Evolutionary conservation across 2,888 invertebrate genomes (phyloP), one percentile per base, ranked within the genome.

Genomic region (Lysandra bellargus): DNA sequence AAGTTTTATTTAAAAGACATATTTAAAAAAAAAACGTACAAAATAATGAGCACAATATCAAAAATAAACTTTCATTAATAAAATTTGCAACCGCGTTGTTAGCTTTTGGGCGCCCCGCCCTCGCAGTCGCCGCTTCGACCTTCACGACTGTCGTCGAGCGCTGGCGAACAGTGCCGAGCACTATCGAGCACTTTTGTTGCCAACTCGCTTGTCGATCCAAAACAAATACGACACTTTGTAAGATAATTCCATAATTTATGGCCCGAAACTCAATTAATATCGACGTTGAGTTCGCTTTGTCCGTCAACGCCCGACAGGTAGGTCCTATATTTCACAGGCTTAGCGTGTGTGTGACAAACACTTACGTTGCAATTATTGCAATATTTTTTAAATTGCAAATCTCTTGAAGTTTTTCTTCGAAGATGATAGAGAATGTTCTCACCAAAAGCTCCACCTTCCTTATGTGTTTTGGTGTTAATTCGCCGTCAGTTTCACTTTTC

Each of bases 191-290:
- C 14, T 3, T 53, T 9, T 7, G 44, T 9, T 44, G 6, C 6
- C n/a, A 7, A 61, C 60, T 61, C 23, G 64, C 30, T 30, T 4
- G 23, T 30, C 30, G 64, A 64, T 64, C 64, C 64, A 30, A 64
- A 64, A 64, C 64, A 64, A 61, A 61, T 12, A 64, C 64, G 64
- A 64, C 64, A 30, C 4, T 57, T 64, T 64, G 64, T 64, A 64
- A 4, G 74, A 44, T 74, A 37, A 74, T 74, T 44, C 74, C 44
- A 23, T n/a, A 44, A 74, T 74, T 74, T 74, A 74, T n/a, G 12
- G 4, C n/a, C 1, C 23, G 7, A 40, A 40, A 73, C 44, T 9
- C 40, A 44, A 74, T 74, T 74, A 74, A 40, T 74, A 9, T 4
- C 44, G n/a, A n/a, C 37, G 40, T 73, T 73, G 73, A 17, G 37